Conservation (phyloP, 2,797 vertebrate genomes). For the Falco naumanni region DNA sequence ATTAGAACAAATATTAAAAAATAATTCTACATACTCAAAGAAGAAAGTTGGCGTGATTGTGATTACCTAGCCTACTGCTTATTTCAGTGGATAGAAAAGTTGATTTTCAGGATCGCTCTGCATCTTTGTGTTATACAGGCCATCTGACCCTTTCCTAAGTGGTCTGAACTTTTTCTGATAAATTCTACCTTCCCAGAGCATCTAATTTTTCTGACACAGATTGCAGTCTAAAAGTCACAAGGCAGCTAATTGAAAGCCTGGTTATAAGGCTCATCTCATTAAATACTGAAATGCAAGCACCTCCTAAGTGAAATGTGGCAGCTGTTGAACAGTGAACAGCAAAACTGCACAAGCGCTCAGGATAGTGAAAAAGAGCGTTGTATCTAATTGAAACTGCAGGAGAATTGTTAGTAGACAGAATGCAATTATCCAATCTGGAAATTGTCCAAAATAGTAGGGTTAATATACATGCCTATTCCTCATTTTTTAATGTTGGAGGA, state of each 20-base stretch:
- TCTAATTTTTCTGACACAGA: background rate
- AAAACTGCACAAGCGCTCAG: background rate
- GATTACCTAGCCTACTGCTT: background rate
- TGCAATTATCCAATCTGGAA: conserved; percentile 47
- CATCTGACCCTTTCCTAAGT: background rate
- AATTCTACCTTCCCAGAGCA: background rate
- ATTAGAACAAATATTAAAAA: background rate
- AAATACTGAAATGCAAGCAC: background rate
- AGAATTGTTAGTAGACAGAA: conserved; percentile 26
- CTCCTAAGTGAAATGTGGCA: background rate
- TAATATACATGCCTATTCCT: background rate
- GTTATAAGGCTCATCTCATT: background rate
- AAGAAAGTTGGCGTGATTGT: background rate
- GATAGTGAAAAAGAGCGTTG: conserved; percentile 29
- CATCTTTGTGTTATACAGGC: background rate
- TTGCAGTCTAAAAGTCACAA: background rate
- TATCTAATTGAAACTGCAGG: conserved; percentile 53
- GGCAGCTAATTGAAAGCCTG: background rate
- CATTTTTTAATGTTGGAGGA: background rate
- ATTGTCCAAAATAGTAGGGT: background rate
- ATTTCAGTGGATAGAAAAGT: background rate
- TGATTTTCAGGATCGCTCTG: background rate
- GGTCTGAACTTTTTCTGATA: background rate
- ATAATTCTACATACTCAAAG: background rate
- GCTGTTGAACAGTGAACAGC: conserved; percentile 16